phyloP scores from a whole-genome alignment of 2,113 vertebrate species.

The Microtus montanus region DNA sequence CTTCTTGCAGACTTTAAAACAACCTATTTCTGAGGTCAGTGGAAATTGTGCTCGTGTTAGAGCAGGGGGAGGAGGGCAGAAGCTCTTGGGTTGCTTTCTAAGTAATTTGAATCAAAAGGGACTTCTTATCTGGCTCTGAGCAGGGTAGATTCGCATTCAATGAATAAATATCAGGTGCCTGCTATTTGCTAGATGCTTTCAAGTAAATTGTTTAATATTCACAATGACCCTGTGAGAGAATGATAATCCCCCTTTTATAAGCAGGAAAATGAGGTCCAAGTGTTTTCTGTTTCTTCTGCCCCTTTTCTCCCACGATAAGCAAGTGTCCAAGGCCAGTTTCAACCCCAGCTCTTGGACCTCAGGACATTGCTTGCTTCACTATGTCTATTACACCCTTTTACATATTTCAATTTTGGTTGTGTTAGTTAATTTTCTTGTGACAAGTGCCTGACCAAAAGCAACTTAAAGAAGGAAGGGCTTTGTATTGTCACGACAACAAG shows the following conservation, averaged over 20 bases:
- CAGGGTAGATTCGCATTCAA: slow-evolving; percentile 39
- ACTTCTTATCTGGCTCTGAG: slow-evolving; percentile 49
- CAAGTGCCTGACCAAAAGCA: no score
- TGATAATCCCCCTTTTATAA: slow-evolving; percentile 40
- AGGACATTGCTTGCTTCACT: not conserved
- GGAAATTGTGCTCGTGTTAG: slow-evolving; percentile 26
- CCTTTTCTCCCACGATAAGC: not conserved
- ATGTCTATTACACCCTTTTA: not conserved
- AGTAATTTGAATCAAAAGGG: slow-evolving; percentile 48
- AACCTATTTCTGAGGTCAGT: slow-evolving; percentile 47
- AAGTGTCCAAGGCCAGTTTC: not conserved
- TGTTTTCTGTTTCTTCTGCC: not conserved
- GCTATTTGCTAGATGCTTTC: slow-evolving; percentile 53
- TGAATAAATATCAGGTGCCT: slow-evolving; percentile 57
- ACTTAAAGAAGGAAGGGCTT: not conserved
- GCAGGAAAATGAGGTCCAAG: slow-evolving; percentile 36
- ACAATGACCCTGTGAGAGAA: slow-evolving; percentile 27
- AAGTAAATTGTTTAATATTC: slow-evolving; percentile 64
- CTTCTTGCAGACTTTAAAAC: slow-evolving; percentile 38
- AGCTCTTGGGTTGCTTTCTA: slow-evolving; percentile 11
- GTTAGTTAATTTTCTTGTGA: not conserved
- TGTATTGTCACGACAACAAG: not conserved
- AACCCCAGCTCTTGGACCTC: not conserved
- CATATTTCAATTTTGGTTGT: slow-evolving; percentile 3
- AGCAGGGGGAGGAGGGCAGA: not conserved